Evolutionary conservation across 30 jellyfish, hydroid and myxozoan genomes (phyloP).

Genomic region (Aurelia aurita): DNA sequence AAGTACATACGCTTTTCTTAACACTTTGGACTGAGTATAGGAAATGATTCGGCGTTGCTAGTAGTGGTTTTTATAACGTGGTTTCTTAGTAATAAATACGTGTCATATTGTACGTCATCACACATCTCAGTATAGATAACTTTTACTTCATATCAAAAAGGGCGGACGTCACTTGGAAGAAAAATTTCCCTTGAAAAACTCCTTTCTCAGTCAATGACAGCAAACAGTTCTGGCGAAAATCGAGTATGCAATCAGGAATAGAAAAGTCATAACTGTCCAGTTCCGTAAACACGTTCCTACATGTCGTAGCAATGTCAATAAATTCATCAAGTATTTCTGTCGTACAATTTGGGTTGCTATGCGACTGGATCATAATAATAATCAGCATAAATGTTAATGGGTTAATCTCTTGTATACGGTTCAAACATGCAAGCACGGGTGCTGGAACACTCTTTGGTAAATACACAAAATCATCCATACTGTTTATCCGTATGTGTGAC

Average conservation of each 20-base stretch:
- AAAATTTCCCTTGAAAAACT: constrained; percentile 4
- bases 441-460: constrained; percentile 28
- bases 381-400: constrained; percentile 40
- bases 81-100: no score
- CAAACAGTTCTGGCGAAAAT: neutral
- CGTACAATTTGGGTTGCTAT: constrained; percentile 13
- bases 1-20: no score
- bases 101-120: no score
- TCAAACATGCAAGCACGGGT: constrained; percentile 11
- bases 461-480: constrained; percentile 11
- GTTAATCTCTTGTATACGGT: neutral
- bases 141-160: no score
- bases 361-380: constrained; percentile 22
- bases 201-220: neutral
- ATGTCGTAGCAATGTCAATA: constrained; percentile 4
- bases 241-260: constrained; percentile 15
- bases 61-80: no score
- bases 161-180: neutral
- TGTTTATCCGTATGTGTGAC: neutral
- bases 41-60: no score
- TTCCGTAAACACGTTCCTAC: neutral
- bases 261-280: neutral
- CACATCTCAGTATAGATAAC: no score
- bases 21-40: no score
- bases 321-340: constrained; percentile 2